Evolutionary conservation across 2,888 invertebrate species (phyloP), one percentile per base, ranked within the genome.

Genomic region (Cryptophagus acutangulus): DNA sequence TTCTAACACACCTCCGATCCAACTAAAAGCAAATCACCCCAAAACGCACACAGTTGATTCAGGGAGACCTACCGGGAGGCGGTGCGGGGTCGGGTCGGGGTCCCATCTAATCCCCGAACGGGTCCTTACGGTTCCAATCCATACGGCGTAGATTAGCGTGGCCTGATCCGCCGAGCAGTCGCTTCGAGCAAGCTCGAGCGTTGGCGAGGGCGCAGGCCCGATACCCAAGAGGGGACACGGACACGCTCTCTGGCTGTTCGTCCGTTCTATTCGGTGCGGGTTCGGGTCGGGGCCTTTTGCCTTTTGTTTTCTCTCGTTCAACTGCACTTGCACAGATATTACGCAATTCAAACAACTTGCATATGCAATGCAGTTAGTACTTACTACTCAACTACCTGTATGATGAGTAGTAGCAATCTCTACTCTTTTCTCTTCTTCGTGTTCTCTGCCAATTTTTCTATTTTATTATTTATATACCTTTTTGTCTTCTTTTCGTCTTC

Each of bases 211-310:
- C 17, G 33, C 33, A 33, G 33, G 26, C 10, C 26, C 4, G 26
- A 26, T 10, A 24, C 12, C 10, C 15, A 25, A 16, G 30, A 29
- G 30, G 31, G 29, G n/a, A n/a, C n/a, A n/a, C n/a, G n/a, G n/a
- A n/a, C n/a, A n/a, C n/a, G n/a, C n/a, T n/a, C n/a, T n/a, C n/a
- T n/a, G n/a, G n/a, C n/a, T n/a, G n/a, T n/a, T n/a, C n/a, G n/a
- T n/a, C n/a, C n/a, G n/a, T n/a, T n/a, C n/a, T n/a, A n/a, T n/a
- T n/a, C n/a, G 72, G 73, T 71, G 68, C 73, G 71, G 72, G 73
- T 71, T 68, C 67, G 63, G 68, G 72, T 72, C 73, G 71, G 67
- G 73, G 73, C 73, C 73, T 70, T n/a, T 20, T n/a, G n/a, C n/a
- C n/a, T n/a, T n/a, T n/a, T n/a, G n/a, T n/a, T n/a, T n/a, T n/a